Conservation (phyloP, 2,113 vertebrate genomes). For the Orcinus orca region DNA sequence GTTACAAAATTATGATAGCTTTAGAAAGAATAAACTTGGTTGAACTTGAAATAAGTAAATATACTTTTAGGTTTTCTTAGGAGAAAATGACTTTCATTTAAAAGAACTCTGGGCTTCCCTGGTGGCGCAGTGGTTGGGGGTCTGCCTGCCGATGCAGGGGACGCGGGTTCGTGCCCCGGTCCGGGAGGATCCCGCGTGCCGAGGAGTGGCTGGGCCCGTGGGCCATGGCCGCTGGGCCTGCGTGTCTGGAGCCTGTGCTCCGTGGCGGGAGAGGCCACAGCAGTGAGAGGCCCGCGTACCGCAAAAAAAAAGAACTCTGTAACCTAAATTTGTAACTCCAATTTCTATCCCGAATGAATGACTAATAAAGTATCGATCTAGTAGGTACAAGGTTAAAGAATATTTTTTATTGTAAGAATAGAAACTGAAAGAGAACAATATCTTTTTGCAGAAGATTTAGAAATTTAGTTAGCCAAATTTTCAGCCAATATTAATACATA, state of each 20-base stretch:
- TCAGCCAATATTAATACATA: not conserved
- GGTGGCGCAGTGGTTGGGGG: too few species aligned
- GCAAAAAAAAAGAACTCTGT: not conserved
- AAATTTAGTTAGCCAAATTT: not conserved
- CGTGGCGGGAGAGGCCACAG: too few species aligned
- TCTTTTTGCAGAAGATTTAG: not conserved
- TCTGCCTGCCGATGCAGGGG: too few species aligned
- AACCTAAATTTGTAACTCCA: conserved; percentile 11
- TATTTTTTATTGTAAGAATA: not conserved
- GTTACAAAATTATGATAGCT: not conserved
- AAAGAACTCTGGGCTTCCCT: not conserved
- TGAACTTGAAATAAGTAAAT: conserved; percentile 15
- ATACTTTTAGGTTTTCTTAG: not conserved
- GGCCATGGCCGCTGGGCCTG: too few species aligned
- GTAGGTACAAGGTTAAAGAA: not conserved
- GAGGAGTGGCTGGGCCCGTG: too few species aligned
- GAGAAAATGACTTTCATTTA: not conserved
- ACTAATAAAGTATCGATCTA: not conserved
- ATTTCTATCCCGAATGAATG: not conserved
- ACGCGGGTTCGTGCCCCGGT: too few species aligned
- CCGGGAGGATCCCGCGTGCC: too few species aligned
- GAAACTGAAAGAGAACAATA: not conserved
- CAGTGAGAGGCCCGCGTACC: too few species aligned
- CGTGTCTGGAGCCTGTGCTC: too few species aligned
- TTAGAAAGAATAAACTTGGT: conserved; percentile 10